These are phyloP conservation scores for Miichthys miiuy DNA, from an alignment of 2,797 vertebrate genomes.

Conservation along the genomic window DNA sequence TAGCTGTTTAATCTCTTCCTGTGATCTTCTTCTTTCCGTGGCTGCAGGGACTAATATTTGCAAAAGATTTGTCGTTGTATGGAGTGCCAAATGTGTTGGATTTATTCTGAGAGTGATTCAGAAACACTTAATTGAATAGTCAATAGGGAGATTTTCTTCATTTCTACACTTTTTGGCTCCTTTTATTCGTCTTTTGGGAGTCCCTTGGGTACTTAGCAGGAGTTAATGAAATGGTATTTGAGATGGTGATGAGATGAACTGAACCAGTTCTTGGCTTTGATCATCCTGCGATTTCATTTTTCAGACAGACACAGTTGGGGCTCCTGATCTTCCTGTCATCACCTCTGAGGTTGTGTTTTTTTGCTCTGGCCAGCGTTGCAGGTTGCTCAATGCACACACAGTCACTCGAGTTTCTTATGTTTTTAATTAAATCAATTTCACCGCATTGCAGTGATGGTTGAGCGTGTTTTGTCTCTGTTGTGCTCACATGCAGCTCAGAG, in stretches of 20 bases:
- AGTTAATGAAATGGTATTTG: conserved; percentile 24
- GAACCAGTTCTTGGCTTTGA: conserved; percentile 11
- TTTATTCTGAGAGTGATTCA: conserved; percentile 23
- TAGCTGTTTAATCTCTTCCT: too few species aligned
- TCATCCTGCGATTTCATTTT: conserved; percentile 15
- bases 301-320: conserved; percentile 13
- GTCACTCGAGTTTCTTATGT: neutral
- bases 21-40: too few species aligned
- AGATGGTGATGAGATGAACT: conserved; percentile 10
- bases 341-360: neutral
- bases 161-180: conserved; percentile 8
- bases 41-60: neutral
- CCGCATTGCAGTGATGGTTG: neutral
- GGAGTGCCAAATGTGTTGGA: neutral
- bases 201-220: neutral
- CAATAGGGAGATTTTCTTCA: conserved; percentile 7
- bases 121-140: neutral
- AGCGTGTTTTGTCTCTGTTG: conserved; percentile 14
- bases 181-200: neutral
- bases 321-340: conserved; percentile 18
- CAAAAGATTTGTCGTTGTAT: conserved; percentile 4
- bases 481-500: neutral
- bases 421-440: conserved; percentile 5
- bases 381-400: neutral
- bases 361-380: neutral